A percentile compares a stretch with the other conserved stretches of the same genome.
phyloP scores from a whole-genome alignment of 37 sponge, comb jelly and placozoan species.

The Petrosia ficiformis region DNA sequence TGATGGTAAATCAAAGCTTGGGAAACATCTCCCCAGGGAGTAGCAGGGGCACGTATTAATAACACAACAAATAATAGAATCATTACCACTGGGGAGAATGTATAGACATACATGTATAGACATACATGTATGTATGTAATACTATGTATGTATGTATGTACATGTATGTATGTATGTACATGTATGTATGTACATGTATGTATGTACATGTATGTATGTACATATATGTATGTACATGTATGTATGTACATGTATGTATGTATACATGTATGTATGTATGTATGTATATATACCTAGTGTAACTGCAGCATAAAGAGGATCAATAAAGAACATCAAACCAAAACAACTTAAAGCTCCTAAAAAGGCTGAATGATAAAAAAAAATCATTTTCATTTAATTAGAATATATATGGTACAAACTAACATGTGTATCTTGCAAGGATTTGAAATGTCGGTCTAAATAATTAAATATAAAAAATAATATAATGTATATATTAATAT shows the following conservation, averaged over 20 bases:
- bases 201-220: neutral
- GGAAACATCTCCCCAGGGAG: slow-evolving; percentile 97
- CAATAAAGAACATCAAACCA: slow-evolving; percentile 88
- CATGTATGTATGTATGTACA: neutral
- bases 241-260: neutral
- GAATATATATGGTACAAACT: neutral
- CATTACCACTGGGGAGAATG: slow-evolving; percentile 51
- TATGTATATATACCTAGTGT: slow-evolving; percentile 65
- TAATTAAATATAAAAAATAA: neutral
- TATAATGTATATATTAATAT: neutral
- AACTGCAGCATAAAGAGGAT: slow-evolving; percentile 69
- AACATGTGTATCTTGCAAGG: slow-evolving; percentile 74
- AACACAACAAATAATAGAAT: slow-evolving; percentile 79
- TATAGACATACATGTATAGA: no score
- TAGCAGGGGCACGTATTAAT: slow-evolving; percentile 81
- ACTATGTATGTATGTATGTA: no score
- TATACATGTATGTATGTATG: neutral
- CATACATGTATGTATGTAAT: no score
- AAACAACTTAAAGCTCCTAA: slow-evolving; percentile 80
- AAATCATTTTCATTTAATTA: slow-evolving; percentile 4
- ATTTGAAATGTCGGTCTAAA: slow-evolving; percentile 83
- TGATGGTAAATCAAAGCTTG: slow-evolving; percentile 99
- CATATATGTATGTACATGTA: neutral
- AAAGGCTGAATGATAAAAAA: slow-evolving; percentile 52
- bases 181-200: neutral